Base-by-base conservation (phyloP, 2,888 invertebrate species). In the Athrips mouffetella region DNA sequence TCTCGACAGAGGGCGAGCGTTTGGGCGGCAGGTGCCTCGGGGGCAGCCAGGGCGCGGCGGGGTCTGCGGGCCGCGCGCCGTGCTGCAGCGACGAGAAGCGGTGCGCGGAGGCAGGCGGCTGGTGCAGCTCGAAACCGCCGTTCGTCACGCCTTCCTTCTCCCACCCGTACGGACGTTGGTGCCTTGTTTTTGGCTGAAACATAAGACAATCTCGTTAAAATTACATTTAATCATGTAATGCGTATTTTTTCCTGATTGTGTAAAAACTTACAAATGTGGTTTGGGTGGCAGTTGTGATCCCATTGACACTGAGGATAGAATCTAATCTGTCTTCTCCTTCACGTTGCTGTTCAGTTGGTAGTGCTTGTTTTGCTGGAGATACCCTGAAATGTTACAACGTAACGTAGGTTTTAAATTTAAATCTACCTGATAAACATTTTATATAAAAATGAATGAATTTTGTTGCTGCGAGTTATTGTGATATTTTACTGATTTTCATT, bases 161-260 rank as follows among this genome's bases (percentile, higher is more conserved):
- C 93, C 93, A 93, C 20, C 93, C 93, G 65, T 91, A 93, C 4
- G 93, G 93, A 59, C 94, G 89, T 72, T 92, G 93, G 66, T 94
- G 93, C 61, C 91, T 91, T 30, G 93, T 93, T 88, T 93, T 94
- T 25, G 94, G 93, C 94, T 94, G 81, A 54, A 89, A 89, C 60
- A 46, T 46, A 40, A 33, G 4, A n/a, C 2, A 16, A 46, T 27
- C 44, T 5, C 8, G 16, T 8, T 16, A 8, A 8, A 33, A 13
- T 33, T 13, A 15, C 2, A 10, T 31, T 37, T 29, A 50, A 41
- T 29, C 13, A 13, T 2, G 31, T 7, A 33, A 35, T 18, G 18
- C 10, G 4, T 10, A 3, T n/a, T 2, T 37, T 5, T n/a, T 10
- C 1, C n/a, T 16, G 8, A 18, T 37, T 8, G 29, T 16, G 51